These are phyloP conservation scores for Parazoanthus atlanticus DNA, from an alignment of 92 coral and sea anemone genomes.

Conservation along the genomic window DNA sequence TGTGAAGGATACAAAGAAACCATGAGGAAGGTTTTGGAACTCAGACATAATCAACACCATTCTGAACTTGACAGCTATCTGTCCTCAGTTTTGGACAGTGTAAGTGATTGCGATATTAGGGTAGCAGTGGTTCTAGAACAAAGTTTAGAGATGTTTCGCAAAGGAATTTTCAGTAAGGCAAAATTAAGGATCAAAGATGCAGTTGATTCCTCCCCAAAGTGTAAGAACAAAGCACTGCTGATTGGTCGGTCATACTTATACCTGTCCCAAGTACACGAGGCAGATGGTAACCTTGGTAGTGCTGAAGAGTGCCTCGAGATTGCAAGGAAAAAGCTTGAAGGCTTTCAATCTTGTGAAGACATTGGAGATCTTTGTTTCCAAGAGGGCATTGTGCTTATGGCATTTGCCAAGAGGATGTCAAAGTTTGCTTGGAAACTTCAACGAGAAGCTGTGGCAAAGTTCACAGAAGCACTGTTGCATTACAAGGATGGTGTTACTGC, in stretches of 20 bases:
- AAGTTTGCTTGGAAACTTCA: slow-evolving; percentile 68
- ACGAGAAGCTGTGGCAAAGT: slow-evolving; percentile 79
- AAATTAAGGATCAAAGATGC: slow-evolving; percentile 86
- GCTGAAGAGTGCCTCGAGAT: slow-evolving; percentile 93
- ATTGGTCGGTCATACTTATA: slow-evolving; percentile 84
- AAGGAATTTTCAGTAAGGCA: slow-evolving; percentile 69
- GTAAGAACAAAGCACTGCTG: slow-evolving; percentile 82
- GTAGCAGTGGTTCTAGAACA: slow-evolving; percentile 84
- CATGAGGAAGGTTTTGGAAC: slow-evolving; percentile 61
- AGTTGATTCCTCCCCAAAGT: slow-evolving; percentile 69
- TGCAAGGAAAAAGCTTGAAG: slow-evolving; percentile 80
- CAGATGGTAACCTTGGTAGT: slow-evolving; percentile 81
- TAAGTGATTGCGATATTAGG: slow-evolving; percentile 68
- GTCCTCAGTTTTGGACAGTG: slow-evolving; percentile 58
- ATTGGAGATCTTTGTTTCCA: slow-evolving; percentile 84
- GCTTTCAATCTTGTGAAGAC: slow-evolving; percentile 81
- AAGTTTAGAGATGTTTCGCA: slow-evolving; percentile 77
- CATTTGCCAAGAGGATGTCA: slow-evolving; percentile 81
- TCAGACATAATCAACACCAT: slow-evolving; percentile 63
- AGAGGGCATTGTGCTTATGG: slow-evolving; percentile 81
- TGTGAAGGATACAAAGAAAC: slow-evolving; percentile 70
- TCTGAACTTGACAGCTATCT: slow-evolving; percentile 71
- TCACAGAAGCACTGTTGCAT: slow-evolving; percentile 75
- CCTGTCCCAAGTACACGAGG: slow-evolving; percentile 83
- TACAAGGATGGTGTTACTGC: slow-evolving; percentile 62